A percentile compares a stretch with the other conserved stretches of the same genome.
phyloP scores from a whole-genome alignment of 2,797 vertebrate genomes.

The Pangasius mekongensis region DNA sequence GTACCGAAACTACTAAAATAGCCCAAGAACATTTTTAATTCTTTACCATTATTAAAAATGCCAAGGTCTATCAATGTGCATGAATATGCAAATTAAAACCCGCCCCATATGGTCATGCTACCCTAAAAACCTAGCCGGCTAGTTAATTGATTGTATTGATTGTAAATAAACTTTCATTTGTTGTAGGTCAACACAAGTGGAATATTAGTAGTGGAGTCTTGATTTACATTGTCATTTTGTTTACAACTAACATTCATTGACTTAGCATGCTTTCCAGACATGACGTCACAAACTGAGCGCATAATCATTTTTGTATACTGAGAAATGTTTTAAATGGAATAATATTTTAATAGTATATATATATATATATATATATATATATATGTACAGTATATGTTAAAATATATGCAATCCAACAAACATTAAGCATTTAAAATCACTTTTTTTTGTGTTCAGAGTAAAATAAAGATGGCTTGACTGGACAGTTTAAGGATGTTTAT shows the following conservation, averaged over 20 bases:
- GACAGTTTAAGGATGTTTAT: neutral
- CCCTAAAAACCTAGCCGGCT: neutral
- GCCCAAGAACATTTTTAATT: neutral
- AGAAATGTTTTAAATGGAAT: neutral
- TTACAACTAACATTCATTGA: neutral
- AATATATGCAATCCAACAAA: neutral
- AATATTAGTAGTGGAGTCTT: neutral
- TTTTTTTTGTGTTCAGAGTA: neutral
- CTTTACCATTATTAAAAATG: neutral
- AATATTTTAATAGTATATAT: neutral
- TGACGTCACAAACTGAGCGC: neutral
- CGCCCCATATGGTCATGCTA: neutral
- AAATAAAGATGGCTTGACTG: neutral
- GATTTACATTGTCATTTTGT: neutral
- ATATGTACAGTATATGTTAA: too few species aligned
- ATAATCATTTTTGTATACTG: neutral
- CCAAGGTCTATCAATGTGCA: neutral
- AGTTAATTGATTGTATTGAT: neutral
- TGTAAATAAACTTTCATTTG: neutral
- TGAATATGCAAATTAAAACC: neutral
- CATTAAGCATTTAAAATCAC: neutral
- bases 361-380: too few species aligned
- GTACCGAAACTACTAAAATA: neutral
- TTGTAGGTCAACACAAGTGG: neutral
- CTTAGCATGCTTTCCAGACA: neutral